Evolutionary conservation across 2,113 vertebrate genomes (phyloP), one percentile per base, ranked within the genome.

Genomic region (Craseonycteris thonglongyai): DNA sequence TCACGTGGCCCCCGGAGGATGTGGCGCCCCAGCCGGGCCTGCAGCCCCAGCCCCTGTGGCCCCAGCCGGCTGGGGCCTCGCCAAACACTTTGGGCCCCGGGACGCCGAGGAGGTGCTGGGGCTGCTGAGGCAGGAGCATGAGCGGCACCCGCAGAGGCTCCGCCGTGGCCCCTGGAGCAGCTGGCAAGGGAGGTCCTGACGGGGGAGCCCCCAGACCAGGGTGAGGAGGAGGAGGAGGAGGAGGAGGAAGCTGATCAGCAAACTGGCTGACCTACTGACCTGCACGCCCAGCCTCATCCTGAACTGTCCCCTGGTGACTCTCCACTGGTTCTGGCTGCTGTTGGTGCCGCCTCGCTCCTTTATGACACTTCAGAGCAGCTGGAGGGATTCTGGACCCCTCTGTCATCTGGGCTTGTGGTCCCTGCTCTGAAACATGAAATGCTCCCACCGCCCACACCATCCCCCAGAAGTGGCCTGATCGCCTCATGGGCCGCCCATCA

Each of bases 121-220:
- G 30, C 26, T 78, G 69, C 72, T 97, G 66, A 84, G 74, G 80
- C 49, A 51, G 49, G 49, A 51, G 49, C 92, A 96, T 0, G 54
- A 94, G 83, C 69, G 40, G 10, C 30, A 58, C 6, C 83, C 97
- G 80, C 89, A 61, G 79, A 83, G 33, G 59, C 47, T 96, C 51
- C 95, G 91, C 80, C 61, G 47, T 89, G 85, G 12, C 92, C 59
- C 81, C 82, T 97, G 75, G 97, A 98, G 58, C 93, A 88, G 87
- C 63, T 98, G 88, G 97, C 66, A 0, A 6, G 1, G 30, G 3
- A 35, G 18, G 69, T 97, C 69, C 51, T 96, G 72, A 12, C 9
- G 1, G 42, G 61, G 47, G 87, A 75, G 51, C 35, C 51, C 0
- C 4, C 69, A 1, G 72, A n/a, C n/a, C n/a, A n/a, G n/a, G n/a